These are phyloP conservation scores for Centroberyx gerrardi DNA, from an alignment of 2,797 vertebrate genomes.

Conservation along the genomic window DNA sequence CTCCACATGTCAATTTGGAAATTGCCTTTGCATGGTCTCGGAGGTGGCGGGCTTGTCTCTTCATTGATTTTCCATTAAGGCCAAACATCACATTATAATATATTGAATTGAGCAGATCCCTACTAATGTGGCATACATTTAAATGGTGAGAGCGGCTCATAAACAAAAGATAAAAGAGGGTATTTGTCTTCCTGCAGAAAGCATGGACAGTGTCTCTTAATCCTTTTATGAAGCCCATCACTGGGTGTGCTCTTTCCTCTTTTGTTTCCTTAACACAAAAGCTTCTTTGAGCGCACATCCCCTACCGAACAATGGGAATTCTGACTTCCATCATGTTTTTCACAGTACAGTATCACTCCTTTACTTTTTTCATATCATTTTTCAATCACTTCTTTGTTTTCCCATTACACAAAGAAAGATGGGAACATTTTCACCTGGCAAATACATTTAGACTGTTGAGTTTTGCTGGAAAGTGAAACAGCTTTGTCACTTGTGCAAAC, in stretches of 20 bases:
- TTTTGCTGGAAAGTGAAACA: not conserved
- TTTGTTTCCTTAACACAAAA: conserved; percentile 49
- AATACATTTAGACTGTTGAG: not conserved
- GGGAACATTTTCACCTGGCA: not conserved
- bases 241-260: conserved; percentile 10
- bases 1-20: conserved; percentile 85
- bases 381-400: conserved; percentile 10
- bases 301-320: conserved; percentile 22
- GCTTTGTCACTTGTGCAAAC: too few relatives aligned
- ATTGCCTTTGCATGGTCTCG: conserved; percentile 84
- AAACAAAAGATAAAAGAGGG: conserved; percentile 50
- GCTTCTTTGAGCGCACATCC: conserved; percentile 38
- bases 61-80: conserved; percentile 89
- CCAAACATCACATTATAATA: conserved; percentile 86
- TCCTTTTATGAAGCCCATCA: conserved; percentile 24
- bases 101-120: conserved; percentile 81
- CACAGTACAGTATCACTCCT: not conserved
- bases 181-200: conserved; percentile 27
- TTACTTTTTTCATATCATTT: conserved; percentile 2
- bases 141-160: conserved; percentile 74
- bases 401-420: not conserved
- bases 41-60: conserved; percentile 80
- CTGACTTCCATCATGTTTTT: conserved; percentile 13
- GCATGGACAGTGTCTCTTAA: conserved; percentile 12
- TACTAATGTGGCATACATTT: conserved; percentile 81